These are phyloP conservation scores for Pegoplata infirma DNA, from an alignment of 2,888 invertebrate genomes.

Conservation along the genomic window DNA sequence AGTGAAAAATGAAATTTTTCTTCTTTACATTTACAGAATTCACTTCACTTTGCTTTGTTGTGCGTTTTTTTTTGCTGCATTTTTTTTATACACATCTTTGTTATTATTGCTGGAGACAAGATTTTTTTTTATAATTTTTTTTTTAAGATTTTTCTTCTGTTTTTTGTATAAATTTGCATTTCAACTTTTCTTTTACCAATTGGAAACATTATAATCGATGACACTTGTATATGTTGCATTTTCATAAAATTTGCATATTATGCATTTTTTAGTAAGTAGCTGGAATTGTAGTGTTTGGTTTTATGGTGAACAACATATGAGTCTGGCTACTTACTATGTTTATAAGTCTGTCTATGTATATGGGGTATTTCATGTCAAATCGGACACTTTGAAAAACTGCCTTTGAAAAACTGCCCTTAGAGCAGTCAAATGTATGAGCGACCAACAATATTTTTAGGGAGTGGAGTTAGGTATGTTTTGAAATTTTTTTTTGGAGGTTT, in stretches of 20 bases:
- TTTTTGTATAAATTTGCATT: no score
- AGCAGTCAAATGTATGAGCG: no score
- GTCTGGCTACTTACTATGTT: no score
- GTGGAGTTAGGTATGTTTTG: no score
- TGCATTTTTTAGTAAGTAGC: conserved; percentile 14
- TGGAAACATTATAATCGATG: conserved; percentile 38
- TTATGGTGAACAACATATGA: no score
- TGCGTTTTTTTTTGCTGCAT: conserved; percentile 3
- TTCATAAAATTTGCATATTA: conserved; percentile 29
- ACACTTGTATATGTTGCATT: conserved; percentile 25
- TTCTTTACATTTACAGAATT: conserved; percentile 39
- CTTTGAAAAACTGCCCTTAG: no score
- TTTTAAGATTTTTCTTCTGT: conserved; percentile 16
- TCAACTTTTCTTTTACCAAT: background rate
- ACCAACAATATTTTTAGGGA: no score
- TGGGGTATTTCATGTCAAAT: no score
- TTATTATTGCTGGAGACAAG: conserved; percentile 4
- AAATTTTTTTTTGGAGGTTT: no score
- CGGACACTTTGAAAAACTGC: no score
- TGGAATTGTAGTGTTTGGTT: background rate
- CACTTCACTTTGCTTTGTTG: background rate
- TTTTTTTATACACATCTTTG: background rate
- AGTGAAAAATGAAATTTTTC: conserved; percentile 73
- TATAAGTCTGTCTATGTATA: no score
- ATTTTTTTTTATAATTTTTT: conserved; percentile 36